Conservation (phyloP, 2,888 invertebrate species). For the Drosophila peninsularis region DNA sequence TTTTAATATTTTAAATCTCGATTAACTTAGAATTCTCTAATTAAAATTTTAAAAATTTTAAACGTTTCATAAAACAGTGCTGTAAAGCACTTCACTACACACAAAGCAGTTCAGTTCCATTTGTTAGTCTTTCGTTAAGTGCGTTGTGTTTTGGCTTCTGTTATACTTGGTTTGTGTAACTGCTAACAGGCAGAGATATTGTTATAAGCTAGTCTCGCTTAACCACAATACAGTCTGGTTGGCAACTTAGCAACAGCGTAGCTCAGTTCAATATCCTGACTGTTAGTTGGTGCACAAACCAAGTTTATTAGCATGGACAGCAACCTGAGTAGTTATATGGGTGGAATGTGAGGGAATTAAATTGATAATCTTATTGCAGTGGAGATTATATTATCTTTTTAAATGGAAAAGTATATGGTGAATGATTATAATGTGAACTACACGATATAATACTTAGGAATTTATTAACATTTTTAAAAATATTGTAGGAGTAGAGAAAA, state of each 20-base stretch:
- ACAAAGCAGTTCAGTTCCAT: conserved; percentile 1
- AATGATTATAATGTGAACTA: background rate
- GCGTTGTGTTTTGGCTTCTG: background rate
- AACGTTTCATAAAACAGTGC: conserved; percentile 9
- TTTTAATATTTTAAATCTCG: background rate
- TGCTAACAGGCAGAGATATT: background rate
- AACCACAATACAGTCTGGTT: too few species aligned
- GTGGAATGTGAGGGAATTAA: background rate
- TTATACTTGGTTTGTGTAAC: background rate
- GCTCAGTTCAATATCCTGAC: too few species aligned
- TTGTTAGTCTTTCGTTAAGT: background rate
- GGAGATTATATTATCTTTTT: background rate
- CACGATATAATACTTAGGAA: background rate
- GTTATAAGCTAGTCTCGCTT: too few species aligned
- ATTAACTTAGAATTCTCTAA: background rate
- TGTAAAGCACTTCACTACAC: background rate
- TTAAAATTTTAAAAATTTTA: background rate
- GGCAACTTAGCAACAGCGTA: too few species aligned
- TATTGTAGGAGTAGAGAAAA: background rate
- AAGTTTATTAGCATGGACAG: background rate
- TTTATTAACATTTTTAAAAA: too few species aligned
- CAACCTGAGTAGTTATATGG: background rate
- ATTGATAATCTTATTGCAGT: background rate
- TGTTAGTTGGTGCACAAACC: too few species aligned
- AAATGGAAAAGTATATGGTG: background rate